phyloP scores from a whole-genome alignment of 2,888 invertebrate species.

The Mystacides longicornis region DNA sequence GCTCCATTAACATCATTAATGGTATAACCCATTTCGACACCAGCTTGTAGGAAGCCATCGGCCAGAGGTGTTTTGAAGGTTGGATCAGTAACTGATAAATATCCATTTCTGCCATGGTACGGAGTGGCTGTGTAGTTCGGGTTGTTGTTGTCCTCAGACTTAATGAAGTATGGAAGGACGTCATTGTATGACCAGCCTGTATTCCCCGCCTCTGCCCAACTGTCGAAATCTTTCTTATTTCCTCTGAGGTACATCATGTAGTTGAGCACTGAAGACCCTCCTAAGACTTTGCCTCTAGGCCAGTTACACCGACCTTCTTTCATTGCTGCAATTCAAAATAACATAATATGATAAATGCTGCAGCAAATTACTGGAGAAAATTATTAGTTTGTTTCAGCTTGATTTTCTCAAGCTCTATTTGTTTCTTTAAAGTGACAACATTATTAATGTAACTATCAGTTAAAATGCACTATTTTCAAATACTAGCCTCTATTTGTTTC shows the following conservation, averaged over 20 bases:
- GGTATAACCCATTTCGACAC: conserved; percentile 40
- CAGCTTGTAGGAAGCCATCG: conserved; percentile 38
- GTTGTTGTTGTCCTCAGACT: conserved; percentile 36
- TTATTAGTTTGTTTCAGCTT: no score
- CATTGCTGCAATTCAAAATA: conserved; percentile 32
- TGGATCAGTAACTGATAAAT: conserved; percentile 36
- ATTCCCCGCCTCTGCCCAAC: conserved; percentile 49
- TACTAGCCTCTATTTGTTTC: no score
- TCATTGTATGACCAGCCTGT: conserved; percentile 49
- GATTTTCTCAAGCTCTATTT: no score
- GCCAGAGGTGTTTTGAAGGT: conserved; percentile 34
- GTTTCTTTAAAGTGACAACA: no score
- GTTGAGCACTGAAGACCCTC: conserved; percentile 55
- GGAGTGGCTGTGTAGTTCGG: conserved; percentile 27
- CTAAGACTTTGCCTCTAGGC: conserved; percentile 59
- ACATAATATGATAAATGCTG: neutral
- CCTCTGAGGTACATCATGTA: conserved; percentile 56
- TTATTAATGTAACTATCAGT: no score
- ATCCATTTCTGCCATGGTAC: conserved; percentile 40
- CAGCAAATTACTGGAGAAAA: neutral
- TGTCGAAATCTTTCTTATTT: conserved; percentile 45
- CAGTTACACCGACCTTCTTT: conserved; percentile 39
- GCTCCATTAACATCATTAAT: conserved; percentile 36
- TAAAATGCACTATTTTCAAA: no score
- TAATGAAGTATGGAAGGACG: conserved; percentile 41